phyloP scores from a whole-genome alignment of 2,888 invertebrate genomes.

The Drosophila percnosoma region DNA sequence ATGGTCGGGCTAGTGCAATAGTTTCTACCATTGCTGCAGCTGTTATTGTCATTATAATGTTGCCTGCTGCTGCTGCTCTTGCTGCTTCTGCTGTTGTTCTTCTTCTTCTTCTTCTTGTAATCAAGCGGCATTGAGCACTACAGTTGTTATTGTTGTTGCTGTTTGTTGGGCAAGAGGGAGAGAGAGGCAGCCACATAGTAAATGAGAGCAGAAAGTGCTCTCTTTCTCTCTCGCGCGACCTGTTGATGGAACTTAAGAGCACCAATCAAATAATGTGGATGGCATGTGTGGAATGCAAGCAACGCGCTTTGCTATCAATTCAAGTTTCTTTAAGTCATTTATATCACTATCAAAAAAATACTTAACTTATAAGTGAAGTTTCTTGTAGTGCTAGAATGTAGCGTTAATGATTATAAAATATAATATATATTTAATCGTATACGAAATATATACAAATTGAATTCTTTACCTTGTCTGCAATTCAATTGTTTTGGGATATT shows the following conservation, averaged over 20 bases:
- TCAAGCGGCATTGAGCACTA: constrained; percentile 64
- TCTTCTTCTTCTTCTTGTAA: constrained; percentile 48
- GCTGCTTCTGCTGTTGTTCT: constrained; percentile 27
- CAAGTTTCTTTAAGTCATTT: not conserved
- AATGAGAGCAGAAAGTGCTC: constrained; percentile 9
- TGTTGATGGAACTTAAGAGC: constrained; percentile 39
- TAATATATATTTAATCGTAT: not conserved
- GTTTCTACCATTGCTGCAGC: constrained; percentile 64
- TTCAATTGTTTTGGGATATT: not conserved
- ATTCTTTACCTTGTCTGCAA: not conserved
- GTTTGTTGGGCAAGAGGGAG: constrained; percentile 48
- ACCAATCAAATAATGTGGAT: constrained; percentile 13
- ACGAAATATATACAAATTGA: not conserved
- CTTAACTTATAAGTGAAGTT: not conserved
- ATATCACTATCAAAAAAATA: not conserved
- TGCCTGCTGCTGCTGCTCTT: constrained; percentile 21
- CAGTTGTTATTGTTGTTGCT: constrained; percentile 39
- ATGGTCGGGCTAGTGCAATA: constrained; percentile 73
- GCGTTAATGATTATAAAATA: not conserved
- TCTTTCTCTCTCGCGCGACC: constrained; percentile 4
- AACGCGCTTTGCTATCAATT: not conserved
- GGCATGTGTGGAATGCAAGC: constrained; percentile 19
- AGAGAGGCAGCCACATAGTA: not conserved
- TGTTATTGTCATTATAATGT: constrained; percentile 52
- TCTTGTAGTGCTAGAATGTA: not conserved